Conservation (phyloP, 2,888 invertebrate species). For the Acanthacorydalis orientalis region DNA sequence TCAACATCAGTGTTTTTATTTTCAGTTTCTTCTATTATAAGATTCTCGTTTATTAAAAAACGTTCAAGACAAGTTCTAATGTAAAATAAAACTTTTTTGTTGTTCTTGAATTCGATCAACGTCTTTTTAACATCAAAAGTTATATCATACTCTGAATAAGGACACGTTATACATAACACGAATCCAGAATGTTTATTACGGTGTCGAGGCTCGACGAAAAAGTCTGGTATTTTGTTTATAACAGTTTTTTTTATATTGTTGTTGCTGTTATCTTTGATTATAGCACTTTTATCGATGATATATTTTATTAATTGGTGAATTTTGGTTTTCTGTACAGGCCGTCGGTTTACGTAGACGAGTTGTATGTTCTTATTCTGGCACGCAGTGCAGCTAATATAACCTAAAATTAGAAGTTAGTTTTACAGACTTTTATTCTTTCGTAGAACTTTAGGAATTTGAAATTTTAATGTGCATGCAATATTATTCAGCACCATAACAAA, state of each 20-base stretch:
- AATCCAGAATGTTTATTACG: slow-evolving; percentile 25
- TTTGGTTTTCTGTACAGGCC: slow-evolving; percentile 33
- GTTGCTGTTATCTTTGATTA: slow-evolving; percentile 11
- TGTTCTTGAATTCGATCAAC: slow-evolving; percentile 33
- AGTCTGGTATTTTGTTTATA: too few relatives aligned
- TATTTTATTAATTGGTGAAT: slow-evolving; percentile 23
- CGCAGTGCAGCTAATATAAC: slow-evolving; percentile 34
- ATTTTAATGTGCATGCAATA: too few relatives aligned
- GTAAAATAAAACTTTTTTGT: slow-evolving; percentile 25
- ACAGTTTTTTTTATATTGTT: slow-evolving; percentile 6
- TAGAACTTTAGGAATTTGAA: too few relatives aligned
- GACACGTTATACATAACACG: slow-evolving; percentile 36
- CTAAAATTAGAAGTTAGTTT: slow-evolving; percentile 35
- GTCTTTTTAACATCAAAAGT: slow-evolving; percentile 31
- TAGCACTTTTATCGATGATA: background rate
- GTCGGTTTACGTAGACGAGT: slow-evolving; percentile 49
- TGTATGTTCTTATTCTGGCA: slow-evolving; percentile 31
- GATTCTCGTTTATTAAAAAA: slow-evolving; percentile 17
- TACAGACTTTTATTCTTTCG: too few relatives aligned
- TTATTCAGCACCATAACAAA: too few relatives aligned
- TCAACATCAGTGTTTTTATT: too few relatives aligned
- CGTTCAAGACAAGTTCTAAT: slow-evolving; percentile 22
- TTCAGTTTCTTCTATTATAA: slow-evolving; percentile 6
- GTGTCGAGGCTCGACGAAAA: background rate
- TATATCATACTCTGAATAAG: slow-evolving; percentile 30